These are phyloP conservation scores for Galago senegalensis DNA, from an alignment of 2,797 vertebrate species.

Conservation along the genomic window DNA sequence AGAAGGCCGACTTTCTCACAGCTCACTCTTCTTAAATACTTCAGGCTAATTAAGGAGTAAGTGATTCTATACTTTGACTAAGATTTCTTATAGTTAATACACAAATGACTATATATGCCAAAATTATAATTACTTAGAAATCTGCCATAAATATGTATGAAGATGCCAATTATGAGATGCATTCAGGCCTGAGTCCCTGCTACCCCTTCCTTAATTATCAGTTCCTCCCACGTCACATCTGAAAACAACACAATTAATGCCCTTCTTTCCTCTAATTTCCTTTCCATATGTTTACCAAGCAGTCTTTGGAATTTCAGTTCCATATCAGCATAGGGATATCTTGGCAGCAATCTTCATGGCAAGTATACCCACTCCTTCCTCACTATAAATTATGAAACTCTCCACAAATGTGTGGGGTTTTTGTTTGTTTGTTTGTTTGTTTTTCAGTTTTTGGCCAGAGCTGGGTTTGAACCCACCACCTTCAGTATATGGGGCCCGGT, in stretches of 20 bases:
- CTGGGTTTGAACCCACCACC: too few species aligned
- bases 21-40: background rate
- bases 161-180: background rate
- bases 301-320: slow-evolving; percentile 12
- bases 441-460: too few species aligned
- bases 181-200: background rate
- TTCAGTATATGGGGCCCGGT: too few species aligned
- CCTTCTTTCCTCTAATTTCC: background rate
- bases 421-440: too few species aligned
- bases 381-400: background rate
- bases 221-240: background rate
- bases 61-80: slow-evolving; percentile 9
- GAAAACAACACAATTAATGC: background rate
- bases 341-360: background rate
- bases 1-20: slow-evolving; percentile 48
- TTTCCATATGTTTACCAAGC: background rate
- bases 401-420: background rate
- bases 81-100: background rate
- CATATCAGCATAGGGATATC: background rate
- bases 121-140: slow-evolving; percentile 15
- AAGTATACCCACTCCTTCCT: slow-evolving; percentile 4
- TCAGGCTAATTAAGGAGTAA: slow-evolving; percentile 19
- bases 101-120: slow-evolving; percentile 11
- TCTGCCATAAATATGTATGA: slow-evolving; percentile 7
- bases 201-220: background rate